These are phyloP conservation scores for Amphiprion ocellaris DNA, from an alignment of 2,113 vertebrate species.

Conservation along the genomic window DNA sequence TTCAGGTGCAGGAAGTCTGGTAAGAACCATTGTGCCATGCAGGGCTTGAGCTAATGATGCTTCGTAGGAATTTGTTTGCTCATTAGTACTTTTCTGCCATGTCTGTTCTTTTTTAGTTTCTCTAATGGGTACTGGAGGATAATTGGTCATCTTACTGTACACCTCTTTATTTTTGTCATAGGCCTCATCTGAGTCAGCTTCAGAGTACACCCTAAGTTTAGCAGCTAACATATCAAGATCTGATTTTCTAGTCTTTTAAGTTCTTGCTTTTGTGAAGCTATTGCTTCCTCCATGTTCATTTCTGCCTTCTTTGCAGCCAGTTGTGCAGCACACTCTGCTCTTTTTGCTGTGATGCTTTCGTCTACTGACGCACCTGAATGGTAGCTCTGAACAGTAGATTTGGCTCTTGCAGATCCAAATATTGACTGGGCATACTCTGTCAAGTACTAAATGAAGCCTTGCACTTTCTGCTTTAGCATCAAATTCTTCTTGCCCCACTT, in stretches of 20 bases:
- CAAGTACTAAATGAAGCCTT: constrained; percentile 28
- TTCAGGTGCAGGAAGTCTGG: constrained; percentile 52
- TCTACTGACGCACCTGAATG: background rate
- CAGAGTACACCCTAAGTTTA: constrained; percentile 49
- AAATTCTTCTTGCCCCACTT: constrained; percentile 50
- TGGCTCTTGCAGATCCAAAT: constrained; percentile 10
- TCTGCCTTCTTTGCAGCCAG: constrained; percentile 42
- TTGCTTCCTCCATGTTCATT: constrained; percentile 42
- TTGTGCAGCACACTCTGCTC: constrained; percentile 39
- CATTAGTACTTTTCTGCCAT: background rate
- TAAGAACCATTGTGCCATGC: constrained; percentile 49
- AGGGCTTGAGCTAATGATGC: constrained; percentile 1
- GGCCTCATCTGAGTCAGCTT: background rate
- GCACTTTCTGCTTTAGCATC: constrained; percentile 44
- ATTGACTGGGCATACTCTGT: constrained; percentile 43
- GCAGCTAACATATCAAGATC: constrained; percentile 46
- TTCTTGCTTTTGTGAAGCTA: constrained; percentile 40
- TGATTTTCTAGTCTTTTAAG: constrained; percentile 59
- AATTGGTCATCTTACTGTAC: background rate
- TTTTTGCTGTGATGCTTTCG: constrained; percentile 43
- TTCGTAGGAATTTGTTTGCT: background rate
- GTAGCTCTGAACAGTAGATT: background rate
- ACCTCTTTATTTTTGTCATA: too few relatives aligned
- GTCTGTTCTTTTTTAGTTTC: background rate
- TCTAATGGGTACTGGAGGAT: background rate